Conservation (phyloP, 2,797 vertebrate genomes). For the Notoglanidium macrostoma region DNA sequence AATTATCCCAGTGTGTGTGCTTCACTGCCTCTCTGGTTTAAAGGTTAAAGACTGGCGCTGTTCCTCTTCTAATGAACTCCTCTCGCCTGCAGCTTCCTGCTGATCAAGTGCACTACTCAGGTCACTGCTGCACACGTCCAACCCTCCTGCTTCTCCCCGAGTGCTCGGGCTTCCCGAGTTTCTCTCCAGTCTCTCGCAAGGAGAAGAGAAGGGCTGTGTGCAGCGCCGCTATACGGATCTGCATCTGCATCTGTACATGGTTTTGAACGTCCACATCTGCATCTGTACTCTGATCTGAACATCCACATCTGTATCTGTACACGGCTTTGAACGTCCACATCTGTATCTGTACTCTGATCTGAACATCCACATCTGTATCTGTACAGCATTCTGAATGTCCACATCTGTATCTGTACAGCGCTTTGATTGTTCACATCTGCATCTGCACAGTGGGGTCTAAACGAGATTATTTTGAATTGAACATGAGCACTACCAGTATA, state of each 20-base stretch:
- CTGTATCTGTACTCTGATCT: too few species aligned
- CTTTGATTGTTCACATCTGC: too few species aligned
- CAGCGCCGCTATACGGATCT: background rate
- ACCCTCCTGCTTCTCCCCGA: background rate
- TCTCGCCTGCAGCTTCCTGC: slow-evolving; percentile 19
- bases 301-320: too few species aligned
- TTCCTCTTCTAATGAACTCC: slow-evolving; percentile 60
- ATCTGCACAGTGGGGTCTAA: background rate
- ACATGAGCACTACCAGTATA: background rate
- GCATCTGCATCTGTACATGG: background rate
- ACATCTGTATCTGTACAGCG: too few species aligned
- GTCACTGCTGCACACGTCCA: background rate
- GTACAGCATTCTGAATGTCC: too few species aligned
- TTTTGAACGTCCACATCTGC: background rate
- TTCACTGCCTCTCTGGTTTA: slow-evolving; percentile 59
- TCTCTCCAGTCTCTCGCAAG: background rate
- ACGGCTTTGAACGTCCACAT: too few species aligned
- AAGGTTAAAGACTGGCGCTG: slow-evolving; percentile 70
- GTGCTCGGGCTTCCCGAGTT: too few species aligned
- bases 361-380: too few species aligned
- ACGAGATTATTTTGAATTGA: background rate
- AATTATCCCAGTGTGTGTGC: slow-evolving; percentile 46
- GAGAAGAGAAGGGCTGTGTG: background rate
- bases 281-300: background rate
- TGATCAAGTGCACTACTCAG: background rate